Conservation (phyloP, 2,113 vertebrate genomes). For the Xerus inauris region DNA sequence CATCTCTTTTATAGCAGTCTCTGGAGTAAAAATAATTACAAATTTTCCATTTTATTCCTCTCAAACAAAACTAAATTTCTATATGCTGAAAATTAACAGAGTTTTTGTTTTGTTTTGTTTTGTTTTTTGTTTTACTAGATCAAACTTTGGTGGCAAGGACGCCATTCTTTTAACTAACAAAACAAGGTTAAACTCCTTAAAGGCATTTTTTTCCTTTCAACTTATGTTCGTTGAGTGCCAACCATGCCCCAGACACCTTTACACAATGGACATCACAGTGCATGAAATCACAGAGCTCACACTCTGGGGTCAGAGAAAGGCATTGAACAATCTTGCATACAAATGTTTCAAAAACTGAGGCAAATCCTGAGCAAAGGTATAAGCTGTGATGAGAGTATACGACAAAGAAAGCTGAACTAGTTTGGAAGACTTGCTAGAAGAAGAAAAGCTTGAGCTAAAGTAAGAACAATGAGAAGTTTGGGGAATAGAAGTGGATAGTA, state of each 20-base stretch:
- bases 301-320: background rate
- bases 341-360: background rate
- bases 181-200: background rate
- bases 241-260: background rate
- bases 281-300: background rate
- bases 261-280: background rate
- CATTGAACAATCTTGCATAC: background rate
- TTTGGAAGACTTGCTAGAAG: background rate
- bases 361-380: background rate
- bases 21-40: background rate
- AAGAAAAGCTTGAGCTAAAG: background rate
- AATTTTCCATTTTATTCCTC: background rate
- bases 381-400: background rate
- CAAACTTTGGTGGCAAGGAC: slow-evolving; percentile 10
- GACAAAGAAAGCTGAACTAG: background rate
- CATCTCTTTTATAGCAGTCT: background rate
- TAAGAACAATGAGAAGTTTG: background rate
- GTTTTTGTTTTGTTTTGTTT: no score
- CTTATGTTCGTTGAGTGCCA: background rate
- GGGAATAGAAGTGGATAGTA: background rate
- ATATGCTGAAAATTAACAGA: background rate
- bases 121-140: background rate
- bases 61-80: slow-evolving; percentile 21
- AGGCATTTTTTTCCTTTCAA: background rate
- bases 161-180: background rate